A percentile compares a stretch with the other conserved stretches of the same genome.
Conservation (phyloP, 2,888 invertebrate genomes). For the Eudemis profundana region DNA sequence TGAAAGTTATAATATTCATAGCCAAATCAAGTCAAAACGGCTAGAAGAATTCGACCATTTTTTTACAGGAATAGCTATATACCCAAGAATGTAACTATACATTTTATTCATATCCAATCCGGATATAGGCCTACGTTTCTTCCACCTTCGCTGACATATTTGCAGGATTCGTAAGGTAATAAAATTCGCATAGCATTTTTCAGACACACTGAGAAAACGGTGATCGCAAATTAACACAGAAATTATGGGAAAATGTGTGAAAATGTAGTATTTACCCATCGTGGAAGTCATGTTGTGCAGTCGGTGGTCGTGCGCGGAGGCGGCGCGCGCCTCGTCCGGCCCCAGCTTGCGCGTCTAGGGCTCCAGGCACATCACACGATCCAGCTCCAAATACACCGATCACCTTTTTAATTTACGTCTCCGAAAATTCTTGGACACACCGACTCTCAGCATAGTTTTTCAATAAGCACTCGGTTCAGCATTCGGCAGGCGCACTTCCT, state of each 20-base stretch:
- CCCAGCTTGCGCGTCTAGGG: conserved; percentile 76
- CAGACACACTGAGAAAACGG: background rate
- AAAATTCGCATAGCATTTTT: conserved; percentile 34
- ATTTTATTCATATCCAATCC: no score
- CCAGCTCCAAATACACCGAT: conserved; percentile 69
- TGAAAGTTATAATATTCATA: no score
- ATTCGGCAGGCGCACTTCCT: conserved; percentile 72
- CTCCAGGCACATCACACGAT: conserved; percentile 76
- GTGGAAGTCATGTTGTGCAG: conserved; percentile 84
- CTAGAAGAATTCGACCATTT: no score
- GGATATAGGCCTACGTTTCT: no score
- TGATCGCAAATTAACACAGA: conserved; percentile 15
- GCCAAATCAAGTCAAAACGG: no score
- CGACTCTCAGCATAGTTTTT: conserved; percentile 79
- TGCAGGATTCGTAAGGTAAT: no score
- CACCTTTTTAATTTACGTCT: conserved; percentile 81
- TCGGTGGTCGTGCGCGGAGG: conserved; percentile 73
- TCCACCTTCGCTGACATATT: no score
- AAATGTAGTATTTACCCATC: conserved; percentile 74
- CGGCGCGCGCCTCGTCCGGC: conserved; percentile 77
- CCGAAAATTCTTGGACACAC: conserved; percentile 73
- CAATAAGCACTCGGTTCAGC: conserved; percentile 68
- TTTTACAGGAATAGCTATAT: no score
- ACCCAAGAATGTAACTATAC: no score
- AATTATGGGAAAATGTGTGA: conserved; percentile 4